A percentile compares a stretch with the other conserved stretches of the same genome.
These are phyloP conservation scores for Standfussiana lucernea DNA, from an alignment of 2,888 invertebrate species.

Conservation along the genomic window DNA sequence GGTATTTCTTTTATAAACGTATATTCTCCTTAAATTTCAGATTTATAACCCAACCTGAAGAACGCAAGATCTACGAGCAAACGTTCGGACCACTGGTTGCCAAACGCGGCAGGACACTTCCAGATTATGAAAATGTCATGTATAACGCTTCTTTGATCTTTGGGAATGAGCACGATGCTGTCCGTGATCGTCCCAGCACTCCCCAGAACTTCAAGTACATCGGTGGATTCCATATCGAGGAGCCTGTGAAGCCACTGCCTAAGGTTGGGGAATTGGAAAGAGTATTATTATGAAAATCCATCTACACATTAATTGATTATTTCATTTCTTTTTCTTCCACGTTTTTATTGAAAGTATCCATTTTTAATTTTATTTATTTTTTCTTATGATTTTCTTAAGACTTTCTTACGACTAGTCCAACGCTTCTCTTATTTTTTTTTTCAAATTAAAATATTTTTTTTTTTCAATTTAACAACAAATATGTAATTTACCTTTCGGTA, in stretches of 20 bases:
- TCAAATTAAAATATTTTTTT: too few relatives aligned
- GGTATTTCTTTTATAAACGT: neutral
- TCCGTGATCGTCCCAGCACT: slow-evolving; percentile 70
- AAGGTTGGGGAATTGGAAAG: slow-evolving; percentile 68
- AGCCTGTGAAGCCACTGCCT: slow-evolving; percentile 74
- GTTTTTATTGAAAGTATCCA: too few relatives aligned
- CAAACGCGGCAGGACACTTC: slow-evolving; percentile 69
- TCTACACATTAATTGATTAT: neutral
- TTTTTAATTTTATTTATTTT: too few relatives aligned
- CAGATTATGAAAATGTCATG: slow-evolving; percentile 70
- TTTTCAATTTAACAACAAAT: too few relatives aligned
- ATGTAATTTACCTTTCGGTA: too few relatives aligned
- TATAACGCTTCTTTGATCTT: slow-evolving; percentile 78
- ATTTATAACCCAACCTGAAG: slow-evolving; percentile 49
- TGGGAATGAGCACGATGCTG: slow-evolving; percentile 76
- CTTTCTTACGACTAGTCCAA: too few relatives aligned
- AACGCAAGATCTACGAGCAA: slow-evolving; percentile 66
- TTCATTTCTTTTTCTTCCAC: neutral
- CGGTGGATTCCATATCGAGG: slow-evolving; percentile 79
- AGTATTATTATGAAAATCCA: neutral
- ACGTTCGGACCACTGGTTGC: slow-evolving; percentile 68
- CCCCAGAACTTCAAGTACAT: slow-evolving; percentile 78
- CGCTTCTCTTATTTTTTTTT: too few relatives aligned
- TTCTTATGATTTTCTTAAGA: too few relatives aligned
- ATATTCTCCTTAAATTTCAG: slow-evolving; percentile 38